phyloP scores from a whole-genome alignment of 2,113 vertebrate species.

The Neolamprologus devosi region DNA sequence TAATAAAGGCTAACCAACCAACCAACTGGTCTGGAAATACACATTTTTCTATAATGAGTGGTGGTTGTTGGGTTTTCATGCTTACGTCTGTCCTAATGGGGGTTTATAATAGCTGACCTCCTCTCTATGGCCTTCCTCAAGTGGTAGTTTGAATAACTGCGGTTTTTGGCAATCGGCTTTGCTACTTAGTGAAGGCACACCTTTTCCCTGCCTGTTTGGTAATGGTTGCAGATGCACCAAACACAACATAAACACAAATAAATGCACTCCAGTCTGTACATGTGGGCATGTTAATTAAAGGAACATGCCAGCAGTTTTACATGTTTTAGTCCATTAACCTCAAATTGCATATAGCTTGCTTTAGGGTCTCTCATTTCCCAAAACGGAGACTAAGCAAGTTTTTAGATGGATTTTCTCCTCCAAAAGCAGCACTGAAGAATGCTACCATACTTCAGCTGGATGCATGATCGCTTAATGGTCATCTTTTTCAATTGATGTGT shows the following conservation, averaged over 20 bases:
- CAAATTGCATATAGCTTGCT: conserved; percentile 2
- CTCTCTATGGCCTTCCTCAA: background rate
- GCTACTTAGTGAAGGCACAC: background rate
- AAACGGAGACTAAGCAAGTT: conserved; percentile 8
- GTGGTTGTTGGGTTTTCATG: background rate
- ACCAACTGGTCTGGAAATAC: background rate
- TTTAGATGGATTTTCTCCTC: background rate
- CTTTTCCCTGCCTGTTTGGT: background rate
- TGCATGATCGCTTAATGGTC: background rate
- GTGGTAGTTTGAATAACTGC: background rate
- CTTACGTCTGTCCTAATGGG: background rate
- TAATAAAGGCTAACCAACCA: background rate
- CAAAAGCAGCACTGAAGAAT: background rate
- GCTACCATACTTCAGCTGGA: background rate
- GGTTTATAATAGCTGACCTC: background rate
- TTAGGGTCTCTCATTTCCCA: background rate
- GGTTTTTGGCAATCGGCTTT: background rate
- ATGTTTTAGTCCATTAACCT: conserved; percentile 40
- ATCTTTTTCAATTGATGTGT: background rate
- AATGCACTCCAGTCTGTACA: background rate
- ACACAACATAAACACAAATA: background rate
- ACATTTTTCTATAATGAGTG: background rate
- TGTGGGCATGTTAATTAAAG: background rate
- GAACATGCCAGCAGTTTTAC: conserved; percentile 15
- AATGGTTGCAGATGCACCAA: background rate